Conservation (phyloP, 2,113 vertebrate genomes). For the Prionailurus bengalensis region DNA sequence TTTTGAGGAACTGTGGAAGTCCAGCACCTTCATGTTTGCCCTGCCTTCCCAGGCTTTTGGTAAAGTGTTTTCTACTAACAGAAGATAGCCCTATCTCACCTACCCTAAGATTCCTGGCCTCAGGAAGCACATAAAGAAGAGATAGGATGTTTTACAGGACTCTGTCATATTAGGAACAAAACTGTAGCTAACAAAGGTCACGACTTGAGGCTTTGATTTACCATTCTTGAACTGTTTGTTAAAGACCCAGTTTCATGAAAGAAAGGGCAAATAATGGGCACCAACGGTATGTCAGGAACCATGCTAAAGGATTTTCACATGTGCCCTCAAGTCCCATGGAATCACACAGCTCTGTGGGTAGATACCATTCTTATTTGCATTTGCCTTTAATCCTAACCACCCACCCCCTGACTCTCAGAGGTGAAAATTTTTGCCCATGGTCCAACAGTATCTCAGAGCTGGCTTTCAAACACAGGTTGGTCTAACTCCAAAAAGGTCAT, state of each 20-base stretch:
- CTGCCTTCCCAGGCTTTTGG: not conserved
- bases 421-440: not conserved
- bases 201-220: constrained; percentile 67
- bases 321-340: not conserved
- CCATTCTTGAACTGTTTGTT: not conserved
- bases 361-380: not conserved
- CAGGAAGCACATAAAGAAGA: constrained; percentile 32
- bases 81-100: not conserved
- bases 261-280: not conserved
- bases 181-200: constrained; percentile 83
- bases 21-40: not conserved
- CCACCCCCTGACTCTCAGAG: not conserved
- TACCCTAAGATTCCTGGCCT: not conserved
- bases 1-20: not conserved
- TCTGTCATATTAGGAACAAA: constrained; percentile 77
- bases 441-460: not conserved
- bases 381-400: not conserved
- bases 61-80: not conserved
- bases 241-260: not conserved
- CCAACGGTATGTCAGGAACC: not conserved
- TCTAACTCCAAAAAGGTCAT: not conserved
- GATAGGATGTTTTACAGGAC: not conserved
- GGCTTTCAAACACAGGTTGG: not conserved
- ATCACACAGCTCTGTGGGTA: not conserved
- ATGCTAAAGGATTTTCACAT: fast-evolving